Evolutionary conservation across 1,140 invertebrate species (phyloP).

Genomic region (Gerris buenoi): DNA sequence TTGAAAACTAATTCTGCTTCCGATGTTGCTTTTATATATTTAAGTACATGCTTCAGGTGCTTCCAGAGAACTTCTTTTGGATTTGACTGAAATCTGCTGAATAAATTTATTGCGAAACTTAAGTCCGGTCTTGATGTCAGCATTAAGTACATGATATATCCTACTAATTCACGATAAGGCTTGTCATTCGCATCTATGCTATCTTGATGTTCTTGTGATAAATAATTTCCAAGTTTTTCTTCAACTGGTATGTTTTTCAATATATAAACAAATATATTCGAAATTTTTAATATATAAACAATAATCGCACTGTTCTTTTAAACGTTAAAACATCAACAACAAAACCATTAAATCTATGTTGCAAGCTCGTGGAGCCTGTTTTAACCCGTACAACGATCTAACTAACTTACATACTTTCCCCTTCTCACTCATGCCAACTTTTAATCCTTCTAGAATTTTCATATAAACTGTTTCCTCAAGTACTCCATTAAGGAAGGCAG

Average conservation of each 20-base stretch:
- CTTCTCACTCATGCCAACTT: not conserved
- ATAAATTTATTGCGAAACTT: not conserved
- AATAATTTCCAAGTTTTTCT: not conserved
- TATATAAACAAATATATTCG: not conserved
- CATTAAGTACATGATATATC: not conserved
- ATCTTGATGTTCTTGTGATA: not conserved
- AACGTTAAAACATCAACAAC: not conserved
- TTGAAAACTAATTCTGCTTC: not conserved
- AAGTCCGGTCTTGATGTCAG: not conserved
- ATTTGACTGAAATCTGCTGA: not conserved
- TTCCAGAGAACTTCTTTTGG: not conserved
- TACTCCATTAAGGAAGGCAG: not conserved
- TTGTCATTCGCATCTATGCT: not conserved
- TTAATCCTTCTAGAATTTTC: not conserved
- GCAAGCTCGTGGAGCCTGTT: not conserved
- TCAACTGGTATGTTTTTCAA: not conserved
- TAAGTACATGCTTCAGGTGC: not conserved
- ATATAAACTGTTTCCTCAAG: not conserved
- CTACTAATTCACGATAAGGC: not conserved
- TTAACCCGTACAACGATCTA: not conserved
- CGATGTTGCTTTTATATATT: not conserved
- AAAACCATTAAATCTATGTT: not conserved
- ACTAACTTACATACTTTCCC: not conserved
- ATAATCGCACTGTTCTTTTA: not conserved
- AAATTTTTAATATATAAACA: not conserved